A percentile compares a stretch with the other conserved stretches of the same genome.
phyloP scores from a whole-genome alignment of 2,797 vertebrate genomes.

The Channallabes apus region DNA sequence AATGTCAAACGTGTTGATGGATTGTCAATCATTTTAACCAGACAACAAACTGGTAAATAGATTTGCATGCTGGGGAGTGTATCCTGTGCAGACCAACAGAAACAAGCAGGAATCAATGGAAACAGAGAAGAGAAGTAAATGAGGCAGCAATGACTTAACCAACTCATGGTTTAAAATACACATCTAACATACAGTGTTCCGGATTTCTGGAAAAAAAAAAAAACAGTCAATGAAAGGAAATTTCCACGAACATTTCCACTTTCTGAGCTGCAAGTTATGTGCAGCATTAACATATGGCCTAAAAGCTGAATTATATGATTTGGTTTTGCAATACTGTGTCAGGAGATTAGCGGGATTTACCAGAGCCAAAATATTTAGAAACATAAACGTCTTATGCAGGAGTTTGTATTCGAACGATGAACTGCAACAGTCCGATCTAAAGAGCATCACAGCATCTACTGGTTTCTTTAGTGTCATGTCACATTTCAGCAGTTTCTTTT shows the following conservation, averaged over 20 bases:
- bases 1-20: constrained; percentile 61
- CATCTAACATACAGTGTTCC: not conserved
- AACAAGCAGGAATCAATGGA: constrained; percentile 45
- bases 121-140: not conserved
- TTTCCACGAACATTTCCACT: not conserved
- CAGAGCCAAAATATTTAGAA: not conserved
- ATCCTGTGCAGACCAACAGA: constrained; percentile 41
- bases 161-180: not conserved
- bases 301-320: not conserved
- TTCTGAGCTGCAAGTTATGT: not conserved
- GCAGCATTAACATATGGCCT: not conserved
- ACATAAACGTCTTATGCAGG: not conserved
- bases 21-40: constrained; percentile 66
- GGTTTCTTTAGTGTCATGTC: not conserved
- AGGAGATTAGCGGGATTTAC: not conserved
- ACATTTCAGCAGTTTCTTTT: not conserved
- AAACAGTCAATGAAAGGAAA: not conserved
- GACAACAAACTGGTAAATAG: constrained; percentile 57
- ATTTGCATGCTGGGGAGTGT: constrained; percentile 56
- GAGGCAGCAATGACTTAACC: not conserved
- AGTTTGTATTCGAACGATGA: not conserved
- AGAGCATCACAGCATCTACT: not conserved
- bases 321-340: not conserved
- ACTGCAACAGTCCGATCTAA: not conserved
- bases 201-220: no score